These are phyloP conservation scores for Synanceia verrucosa DNA, from an alignment of 2,797 vertebrate genomes.

Conservation along the genomic window DNA sequence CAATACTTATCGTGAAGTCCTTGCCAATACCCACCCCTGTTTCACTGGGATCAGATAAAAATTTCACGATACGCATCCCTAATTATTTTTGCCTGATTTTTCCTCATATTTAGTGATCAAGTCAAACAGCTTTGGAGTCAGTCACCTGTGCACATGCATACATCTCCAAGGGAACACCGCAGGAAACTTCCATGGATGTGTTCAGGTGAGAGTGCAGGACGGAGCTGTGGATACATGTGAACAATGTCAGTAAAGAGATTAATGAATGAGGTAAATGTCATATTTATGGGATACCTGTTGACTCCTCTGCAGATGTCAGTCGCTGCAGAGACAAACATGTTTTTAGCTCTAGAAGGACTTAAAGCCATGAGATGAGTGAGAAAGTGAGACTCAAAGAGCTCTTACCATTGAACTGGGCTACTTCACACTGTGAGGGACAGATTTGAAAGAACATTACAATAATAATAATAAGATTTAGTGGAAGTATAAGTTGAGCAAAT, in stretches of 20 bases:
- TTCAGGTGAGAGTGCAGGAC: slow-evolving; percentile 39
- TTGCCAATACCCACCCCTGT: no score
- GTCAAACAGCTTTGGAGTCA: no score
- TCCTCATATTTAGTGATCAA: no score
- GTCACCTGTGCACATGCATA: slow-evolving; percentile 77
- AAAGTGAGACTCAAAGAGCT: not conserved
- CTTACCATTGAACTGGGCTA: slow-evolving; percentile 70
- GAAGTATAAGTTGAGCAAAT: not conserved
- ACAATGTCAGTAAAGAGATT: not conserved
- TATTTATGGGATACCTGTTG: slow-evolving; percentile 62
- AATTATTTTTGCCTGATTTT: no score
- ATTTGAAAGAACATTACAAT: not conserved
- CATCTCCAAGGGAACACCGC: slow-evolving; percentile 58
- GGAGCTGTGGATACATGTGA: slow-evolving; percentile 53
- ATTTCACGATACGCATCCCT: no score
- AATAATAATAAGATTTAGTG: not conserved
- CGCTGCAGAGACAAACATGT: slow-evolving; percentile 43
- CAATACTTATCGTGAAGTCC: no score
- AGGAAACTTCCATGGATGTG: slow-evolving; percentile 33
- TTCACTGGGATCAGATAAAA: no score
- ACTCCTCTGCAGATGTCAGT: slow-evolving; percentile 56
- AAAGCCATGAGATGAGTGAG: not conserved
- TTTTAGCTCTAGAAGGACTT: not conserved
- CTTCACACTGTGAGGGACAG: slow-evolving; percentile 65
- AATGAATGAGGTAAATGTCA: not conserved